Percentiles rank a stretch among this genome's conserved stretches.
phyloP scores from a whole-genome alignment of 2,797 vertebrate genomes.

The Hydrolagus colliei region DNA sequence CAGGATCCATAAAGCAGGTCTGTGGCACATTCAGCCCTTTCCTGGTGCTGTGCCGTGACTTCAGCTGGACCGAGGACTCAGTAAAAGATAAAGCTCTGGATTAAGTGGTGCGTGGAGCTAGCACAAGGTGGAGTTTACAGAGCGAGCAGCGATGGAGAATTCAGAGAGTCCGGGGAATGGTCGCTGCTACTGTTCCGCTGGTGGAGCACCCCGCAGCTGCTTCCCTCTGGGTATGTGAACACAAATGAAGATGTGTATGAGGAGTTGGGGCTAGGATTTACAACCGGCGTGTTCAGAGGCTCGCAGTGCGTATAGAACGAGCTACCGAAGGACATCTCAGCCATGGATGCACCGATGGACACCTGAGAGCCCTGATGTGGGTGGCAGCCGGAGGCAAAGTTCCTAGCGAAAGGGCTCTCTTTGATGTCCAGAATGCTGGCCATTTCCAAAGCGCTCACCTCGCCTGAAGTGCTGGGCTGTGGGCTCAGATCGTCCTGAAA shows the following conservation, averaged over 20 bases:
- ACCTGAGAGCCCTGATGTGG: conserved; percentile 51
- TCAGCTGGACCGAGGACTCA: too few relatives aligned
- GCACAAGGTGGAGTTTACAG: conserved; percentile 60
- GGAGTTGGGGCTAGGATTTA: conserved; percentile 74
- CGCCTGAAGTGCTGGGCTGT: conserved; percentile 45
- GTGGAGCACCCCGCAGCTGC: conserved; percentile 80
- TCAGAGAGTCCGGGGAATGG: conserved; percentile 94
- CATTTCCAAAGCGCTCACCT: conserved; percentile 73
- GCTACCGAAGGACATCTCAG: conserved; percentile 87
- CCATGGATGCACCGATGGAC: conserved; percentile 46
- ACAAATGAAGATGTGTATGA: conserved; percentile 98
- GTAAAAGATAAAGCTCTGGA: too few relatives aligned
- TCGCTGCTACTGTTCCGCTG: conserved; percentile 95
- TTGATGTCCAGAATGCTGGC: conserved; percentile 52
- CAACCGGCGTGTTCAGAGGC: conserved; percentile 62
- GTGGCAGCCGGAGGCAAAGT: conserved; percentile 52
- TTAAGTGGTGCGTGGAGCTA: too few relatives aligned
- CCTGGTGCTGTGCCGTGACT: too few relatives aligned
- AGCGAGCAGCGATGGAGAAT: conserved; percentile 90
- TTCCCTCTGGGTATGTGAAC: conserved; percentile 98
- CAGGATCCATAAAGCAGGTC: too few relatives aligned
- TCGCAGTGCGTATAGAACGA: conserved; percentile 85
- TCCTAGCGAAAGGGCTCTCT: conserved; percentile 75
- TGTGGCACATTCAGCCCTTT: too few relatives aligned
- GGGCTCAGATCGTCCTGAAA: conserved; percentile 59